These are phyloP conservation scores for Acipenser ruthenus DNA, from an alignment of 2,797 vertebrate species.

Conservation along the genomic window DNA sequence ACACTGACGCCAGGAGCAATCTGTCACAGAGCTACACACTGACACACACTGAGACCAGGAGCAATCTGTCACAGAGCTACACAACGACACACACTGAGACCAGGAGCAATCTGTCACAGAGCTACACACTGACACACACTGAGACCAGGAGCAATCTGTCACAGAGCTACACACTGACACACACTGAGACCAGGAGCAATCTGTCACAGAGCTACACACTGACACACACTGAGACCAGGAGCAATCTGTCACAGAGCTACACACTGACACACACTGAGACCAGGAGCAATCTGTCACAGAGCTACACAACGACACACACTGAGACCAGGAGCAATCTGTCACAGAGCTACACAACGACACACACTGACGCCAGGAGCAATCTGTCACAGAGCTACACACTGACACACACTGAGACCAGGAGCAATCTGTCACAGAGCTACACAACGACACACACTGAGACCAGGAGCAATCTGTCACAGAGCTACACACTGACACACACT, in stretches of 20 bases:
- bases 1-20: not conserved
- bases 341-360: no score
- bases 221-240: no score
- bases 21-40: slow-evolving; percentile 2
- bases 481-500: no score
- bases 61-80: no score
- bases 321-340: no score
- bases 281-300: slow-evolving; percentile 17
- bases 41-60: slow-evolving; percentile 7
- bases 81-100: not conserved
- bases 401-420: not conserved
- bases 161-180: not conserved
- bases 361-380: not conserved
- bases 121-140: not conserved
- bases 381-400: slow-evolving; percentile 2
- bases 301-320: slow-evolving; percentile 11
- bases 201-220: no score
- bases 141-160: not conserved
- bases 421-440: not conserved
- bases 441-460: no score
- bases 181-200: no score
- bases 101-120: not conserved
- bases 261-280: slow-evolving; percentile 1
- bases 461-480: no score
- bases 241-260: no score